Base-by-base conservation (phyloP, 2,113 vertebrate genomes). In the Ameiurus melas region DNA sequence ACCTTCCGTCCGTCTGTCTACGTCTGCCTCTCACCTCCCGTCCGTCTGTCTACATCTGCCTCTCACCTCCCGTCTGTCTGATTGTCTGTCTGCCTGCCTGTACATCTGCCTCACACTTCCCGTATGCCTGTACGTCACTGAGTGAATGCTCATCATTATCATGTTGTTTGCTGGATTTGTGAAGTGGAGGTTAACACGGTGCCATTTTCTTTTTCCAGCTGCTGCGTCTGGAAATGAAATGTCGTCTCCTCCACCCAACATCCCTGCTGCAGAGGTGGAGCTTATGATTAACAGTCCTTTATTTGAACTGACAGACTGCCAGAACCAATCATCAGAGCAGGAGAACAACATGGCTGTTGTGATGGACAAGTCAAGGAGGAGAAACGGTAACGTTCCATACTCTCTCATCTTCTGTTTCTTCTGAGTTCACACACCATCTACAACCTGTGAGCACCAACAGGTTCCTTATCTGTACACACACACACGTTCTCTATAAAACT, bases 201-300 rank as follows among this genome's bases (percentile, higher is more conserved):
- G 2, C 17, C 3, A 3, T 57, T 33, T 10, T 53, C 7, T 64
- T 51, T 64, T 60, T 51, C n/a, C 19, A 89, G 88, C 84, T 27
- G 10, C 27, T 66, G 20, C 7, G 27, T 51, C 55, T 82, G 60
- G 7, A 64, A 68, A 39, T 30, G 22, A 66, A 2, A 1, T 1
- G 17, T 33, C 13, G 43, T 55, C 71, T 68, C 53, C 5, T 25
- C 17, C 73, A 13, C 25, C 66, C 0, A 51, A 47, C 5, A 19
- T 47, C 19, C 85, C 83, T n/a, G 73, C 22, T 25, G 62, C 17
- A 30, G 60, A 84, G 82, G 77, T 22, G 53, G 90, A 36, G 47
- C 64, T 88, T n/a, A 64, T 85, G 82, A 62, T 86, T 30, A 87
- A 87, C 84, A 47, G 86, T 39, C 86, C 90, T 5, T 73, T 87